These are phyloP conservation scores for Pachyramphus minor DNA, from an alignment of 2,113 vertebrate species.

Conservation along the genomic window DNA sequence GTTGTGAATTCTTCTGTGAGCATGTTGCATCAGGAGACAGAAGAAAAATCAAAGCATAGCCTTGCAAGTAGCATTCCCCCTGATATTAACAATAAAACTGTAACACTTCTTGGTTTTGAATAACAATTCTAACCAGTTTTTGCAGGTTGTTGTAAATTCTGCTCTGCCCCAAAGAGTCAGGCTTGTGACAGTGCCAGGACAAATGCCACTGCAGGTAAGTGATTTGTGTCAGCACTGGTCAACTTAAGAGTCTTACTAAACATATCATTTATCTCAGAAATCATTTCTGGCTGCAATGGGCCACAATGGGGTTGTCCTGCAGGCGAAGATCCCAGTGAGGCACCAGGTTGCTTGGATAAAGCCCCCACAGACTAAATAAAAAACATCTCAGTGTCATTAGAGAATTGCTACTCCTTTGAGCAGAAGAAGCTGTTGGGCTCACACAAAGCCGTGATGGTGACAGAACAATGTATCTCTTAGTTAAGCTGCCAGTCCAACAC, in stretches of 20 bases:
- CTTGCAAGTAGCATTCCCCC: constrained; percentile 2
- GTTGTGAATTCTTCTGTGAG: constrained; percentile 42
- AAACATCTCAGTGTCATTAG: background rate
- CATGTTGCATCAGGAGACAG: constrained; percentile 7
- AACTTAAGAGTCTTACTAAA: background rate
- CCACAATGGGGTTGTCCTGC: fast-evolving
- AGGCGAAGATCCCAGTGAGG: background rate
- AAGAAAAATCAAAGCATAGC: constrained; percentile 49
- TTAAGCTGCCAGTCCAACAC: background rate
- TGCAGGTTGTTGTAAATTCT: background rate
- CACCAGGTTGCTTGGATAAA: background rate
- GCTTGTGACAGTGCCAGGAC: background rate
- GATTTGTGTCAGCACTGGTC: background rate
- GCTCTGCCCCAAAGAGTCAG: background rate
- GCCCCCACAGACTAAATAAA: background rate
- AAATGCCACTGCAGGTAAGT: background rate
- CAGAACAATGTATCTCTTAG: background rate
- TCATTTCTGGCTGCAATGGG: background rate
- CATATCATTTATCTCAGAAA: background rate
- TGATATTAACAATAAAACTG: constrained; percentile 33
- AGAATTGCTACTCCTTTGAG: background rate
- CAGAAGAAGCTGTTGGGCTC: background rate
- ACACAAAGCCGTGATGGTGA: background rate
- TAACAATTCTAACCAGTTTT: constrained; percentile 1
- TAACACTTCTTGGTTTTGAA: constrained; percentile 5